A percentile compares a stretch with the other conserved stretches of the same genome.
Conservation (phyloP, 2,888 invertebrate genomes). For the Ochropleura plecta region DNA sequence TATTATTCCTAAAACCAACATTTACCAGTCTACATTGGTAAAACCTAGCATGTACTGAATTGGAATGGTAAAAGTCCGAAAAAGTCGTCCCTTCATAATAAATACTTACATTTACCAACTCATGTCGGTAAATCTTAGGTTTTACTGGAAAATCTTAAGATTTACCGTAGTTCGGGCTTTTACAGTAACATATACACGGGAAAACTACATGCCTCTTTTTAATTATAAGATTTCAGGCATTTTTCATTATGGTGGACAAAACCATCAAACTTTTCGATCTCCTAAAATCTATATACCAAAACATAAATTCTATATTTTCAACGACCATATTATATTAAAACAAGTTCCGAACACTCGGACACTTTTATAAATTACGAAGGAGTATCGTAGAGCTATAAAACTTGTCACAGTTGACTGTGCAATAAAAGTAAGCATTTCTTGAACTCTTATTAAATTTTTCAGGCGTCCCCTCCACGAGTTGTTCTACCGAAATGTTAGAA, state of each 20-base stretch:
- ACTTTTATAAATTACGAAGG: conserved; percentile 51
- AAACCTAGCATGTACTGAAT: too few species aligned
- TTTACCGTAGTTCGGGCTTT: too few species aligned
- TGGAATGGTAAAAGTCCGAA: too few species aligned
- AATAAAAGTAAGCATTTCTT: conserved; percentile 69
- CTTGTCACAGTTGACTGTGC: conserved; percentile 63
- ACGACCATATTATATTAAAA: conserved; percentile 24
- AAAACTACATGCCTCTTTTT: neutral
- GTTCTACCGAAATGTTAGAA: conserved; percentile 67
- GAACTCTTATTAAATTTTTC: conserved; percentile 70
- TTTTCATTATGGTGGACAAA: too few species aligned
- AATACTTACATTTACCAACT: too few species aligned
- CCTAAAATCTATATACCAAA: neutral
- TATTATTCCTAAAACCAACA: too few species aligned
- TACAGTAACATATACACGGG: too few species aligned
- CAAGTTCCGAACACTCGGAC: conserved; percentile 31
- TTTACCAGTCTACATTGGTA: too few species aligned
- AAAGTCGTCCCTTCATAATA: too few species aligned
- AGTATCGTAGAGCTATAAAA: conserved; percentile 66
- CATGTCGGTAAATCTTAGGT: too few species aligned
- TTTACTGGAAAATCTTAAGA: too few species aligned
- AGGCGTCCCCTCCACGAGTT: conserved; percentile 58
- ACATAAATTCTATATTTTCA: conserved; percentile 3
- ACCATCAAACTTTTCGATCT: too few species aligned
- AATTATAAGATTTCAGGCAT: neutral